These are phyloP conservation scores for Apocrypta bakeri DNA, from an alignment of 1,140 invertebrate species.

Conservation along the genomic window DNA sequence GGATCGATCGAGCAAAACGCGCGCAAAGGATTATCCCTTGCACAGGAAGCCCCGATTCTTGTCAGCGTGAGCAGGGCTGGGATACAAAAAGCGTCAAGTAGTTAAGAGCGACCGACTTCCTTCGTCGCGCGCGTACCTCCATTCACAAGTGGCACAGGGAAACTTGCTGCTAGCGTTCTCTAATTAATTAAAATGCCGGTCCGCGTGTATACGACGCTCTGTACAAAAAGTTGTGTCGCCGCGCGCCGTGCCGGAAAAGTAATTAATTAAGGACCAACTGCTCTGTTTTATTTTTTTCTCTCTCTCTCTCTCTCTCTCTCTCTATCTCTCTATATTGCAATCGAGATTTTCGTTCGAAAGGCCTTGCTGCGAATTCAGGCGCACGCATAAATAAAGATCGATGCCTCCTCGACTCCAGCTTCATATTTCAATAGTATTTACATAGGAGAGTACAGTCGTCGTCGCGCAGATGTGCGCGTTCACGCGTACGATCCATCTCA, in stretches of 20 bases:
- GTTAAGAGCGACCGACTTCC: background rate
- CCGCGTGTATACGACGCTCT: background rate
- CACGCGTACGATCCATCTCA: background rate
- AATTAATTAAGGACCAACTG: slow-evolving; percentile 29
- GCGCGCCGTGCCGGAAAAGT: background rate
- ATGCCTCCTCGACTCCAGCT: background rate
- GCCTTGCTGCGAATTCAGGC: background rate
- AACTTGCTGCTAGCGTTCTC: background rate
- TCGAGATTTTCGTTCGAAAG: background rate
- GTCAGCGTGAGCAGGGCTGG: background rate
- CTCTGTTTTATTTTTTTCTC: too few relatives aligned
- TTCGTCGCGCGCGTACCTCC: background rate
- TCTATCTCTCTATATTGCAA: background rate
- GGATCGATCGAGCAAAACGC: background rate
- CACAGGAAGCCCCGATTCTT: background rate
- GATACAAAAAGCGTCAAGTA: background rate
- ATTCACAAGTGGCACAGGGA: slow-evolving; percentile 12
- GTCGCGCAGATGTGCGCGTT: background rate
- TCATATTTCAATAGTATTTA: slow-evolving; percentile 27
- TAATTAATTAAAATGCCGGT: slow-evolving; percentile 39
- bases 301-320: too few relatives aligned
- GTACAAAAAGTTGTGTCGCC: background rate
- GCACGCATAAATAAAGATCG: background rate
- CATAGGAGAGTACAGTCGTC: background rate
- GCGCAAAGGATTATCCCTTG: background rate